Evolutionary conservation across 2,888 invertebrate species (phyloP), one percentile per base, ranked within the genome.

Genomic region (Morpho helenor): DNA sequence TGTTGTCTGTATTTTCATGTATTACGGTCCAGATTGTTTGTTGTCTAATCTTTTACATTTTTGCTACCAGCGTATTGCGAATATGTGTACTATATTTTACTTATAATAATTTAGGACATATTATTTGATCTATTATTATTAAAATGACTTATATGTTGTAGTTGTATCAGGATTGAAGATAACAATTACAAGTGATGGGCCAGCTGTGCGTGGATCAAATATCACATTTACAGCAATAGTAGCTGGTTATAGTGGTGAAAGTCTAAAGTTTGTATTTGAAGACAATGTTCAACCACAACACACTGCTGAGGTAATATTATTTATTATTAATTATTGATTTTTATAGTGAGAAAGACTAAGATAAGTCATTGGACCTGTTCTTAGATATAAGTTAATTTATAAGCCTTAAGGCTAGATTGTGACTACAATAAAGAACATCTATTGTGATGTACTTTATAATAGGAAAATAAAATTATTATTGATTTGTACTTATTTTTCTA

Each of bases 171-270:
- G 76, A 8, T 66, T 82, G 59, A 67, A 75, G 51, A 87, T 95
- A 49, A 79, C 82, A 57, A 76, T 96, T 63, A 83, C 84, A 8
- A 92, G 92, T 63, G 92, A 94, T 79, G 93, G 94, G 7, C 94
- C 95, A 50, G 92, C 94, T n/a, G 93, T 96, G 10, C 82, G 93
- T 56, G 96, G 96, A 23, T 94, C 94, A 5, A 93, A 92, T 54
- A 91, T 96, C 47, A 94, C 93, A 64, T 94, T 96, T 73, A 92
- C 81, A 65, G 95, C 94, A 16, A 89, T 91, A 63, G 80, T 95
- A 31, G 82, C 79, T 43, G 81, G 87, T 53, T 86, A 84, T 51
- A 72, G 70, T 5, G 92, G 87, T 16, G 74, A 80, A 66, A 70
- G 69, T 39, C 68, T 84, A 2, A 76, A 79, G 66, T 95, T 92